Evolutionary conservation across 2,888 invertebrate species (phyloP), one percentile per base, ranked within the genome.

Genomic region (Standfussiana lucernea): DNA sequence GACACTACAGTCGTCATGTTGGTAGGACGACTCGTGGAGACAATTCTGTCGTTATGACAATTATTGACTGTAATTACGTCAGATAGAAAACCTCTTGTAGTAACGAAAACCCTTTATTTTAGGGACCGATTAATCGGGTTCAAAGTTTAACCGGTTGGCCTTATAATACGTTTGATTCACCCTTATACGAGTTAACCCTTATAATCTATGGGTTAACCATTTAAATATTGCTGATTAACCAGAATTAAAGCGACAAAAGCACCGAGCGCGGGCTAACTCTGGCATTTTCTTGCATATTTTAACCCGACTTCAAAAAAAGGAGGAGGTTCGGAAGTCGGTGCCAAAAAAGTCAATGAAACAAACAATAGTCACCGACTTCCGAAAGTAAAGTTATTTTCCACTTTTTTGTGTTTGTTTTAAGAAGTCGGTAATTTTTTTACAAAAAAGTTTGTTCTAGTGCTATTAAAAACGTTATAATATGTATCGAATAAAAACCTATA

Each of bases 1-100:
- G 91, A 88, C 66, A 80, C 4, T 68, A 21, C 77, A 76, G 79
- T 86, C 90, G 85, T 82, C 80, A 85, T 74, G 81, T 65, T 65
- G 68, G 35, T 66, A 59, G 45, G 66, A 64, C 42, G 50, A 65
- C 56, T 75, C 67, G 75, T 78, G 75, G 61, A 62, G 32, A 50
- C 40, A 45, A 35, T 42, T 47, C 37, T 45, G 50, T 37, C 61
- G 50, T 28, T 67, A 75, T 84, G 86, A 82, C 77, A 75, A 40
- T 67, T 50, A 59, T 71, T 69, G 81, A 66, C 85, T 64, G 28
- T 21, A 28, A 56, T 75, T 65, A 73, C 78, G 80, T 86, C 76
- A 73, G 15, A 53, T n/a, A 28, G 28, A 35, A 37, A 50, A 18
- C 0, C 50, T 75, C 1, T 37, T 59, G 37, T 42, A 10, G 0